Conservation (phyloP, 2,113 vertebrate genomes). For the Rhagologus leucostigma region DNA sequence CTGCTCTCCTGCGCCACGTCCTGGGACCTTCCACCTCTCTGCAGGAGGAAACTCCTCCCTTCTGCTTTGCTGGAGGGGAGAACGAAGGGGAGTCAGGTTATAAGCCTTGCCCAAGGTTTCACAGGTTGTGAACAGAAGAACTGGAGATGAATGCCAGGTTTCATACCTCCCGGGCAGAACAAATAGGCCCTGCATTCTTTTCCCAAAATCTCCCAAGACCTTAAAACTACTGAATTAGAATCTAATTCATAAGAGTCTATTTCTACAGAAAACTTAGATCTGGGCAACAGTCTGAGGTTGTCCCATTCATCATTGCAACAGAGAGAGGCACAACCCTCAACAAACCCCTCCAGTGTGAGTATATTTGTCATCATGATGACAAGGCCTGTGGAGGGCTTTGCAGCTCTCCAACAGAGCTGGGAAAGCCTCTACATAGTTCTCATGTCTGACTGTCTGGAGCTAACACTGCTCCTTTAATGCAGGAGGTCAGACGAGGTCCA, state of each 20-base stretch:
- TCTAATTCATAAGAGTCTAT: background rate
- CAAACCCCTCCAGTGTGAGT: background rate
- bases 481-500: slow-evolving; percentile 36
- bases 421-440: slow-evolving; percentile 34
- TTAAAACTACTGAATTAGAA: background rate
- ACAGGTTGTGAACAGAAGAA: slow-evolving; percentile 15
- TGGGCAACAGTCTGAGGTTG: background rate
- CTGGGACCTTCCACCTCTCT: slow-evolving; percentile 47
- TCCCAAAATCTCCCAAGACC: background rate
- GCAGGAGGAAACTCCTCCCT: slow-evolving; percentile 38
- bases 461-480: slow-evolving; percentile 32
- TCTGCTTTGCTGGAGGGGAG: slow-evolving; percentile 40
- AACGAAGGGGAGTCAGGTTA: slow-evolving; percentile 15
- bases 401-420: background rate
- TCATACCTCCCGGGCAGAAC: background rate
- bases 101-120: slow-evolving; percentile 10
- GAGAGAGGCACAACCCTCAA: background rate
- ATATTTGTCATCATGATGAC: slow-evolving; percentile 7
- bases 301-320: background rate
- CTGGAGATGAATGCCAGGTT: background rate
- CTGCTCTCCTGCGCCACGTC: slow-evolving; percentile 29
- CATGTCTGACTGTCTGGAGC: slow-evolving; percentile 46
- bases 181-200: background rate
- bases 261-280: background rate
- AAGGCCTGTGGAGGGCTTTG: background rate